A percentile compares a stretch with the other conserved stretches of the same genome.
phyloP scores from a whole-genome alignment of 1,140 invertebrate genomes.

The Euwallacea fornicatus region DNA sequence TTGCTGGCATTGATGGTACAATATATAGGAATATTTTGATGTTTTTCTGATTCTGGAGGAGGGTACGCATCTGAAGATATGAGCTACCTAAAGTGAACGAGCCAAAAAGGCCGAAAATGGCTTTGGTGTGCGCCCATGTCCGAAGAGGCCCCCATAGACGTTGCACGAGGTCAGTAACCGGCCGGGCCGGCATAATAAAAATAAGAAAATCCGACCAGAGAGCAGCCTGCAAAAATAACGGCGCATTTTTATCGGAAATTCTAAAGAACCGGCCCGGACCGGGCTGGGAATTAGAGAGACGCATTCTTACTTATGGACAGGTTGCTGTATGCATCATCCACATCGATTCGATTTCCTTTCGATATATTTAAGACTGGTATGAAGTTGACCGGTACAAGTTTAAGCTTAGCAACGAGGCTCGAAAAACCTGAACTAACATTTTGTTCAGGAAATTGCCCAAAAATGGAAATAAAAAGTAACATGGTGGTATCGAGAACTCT shows the following conservation, averaged over 20 bases:
- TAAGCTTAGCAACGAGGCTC: no score
- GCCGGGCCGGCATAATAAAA: slow-evolving; percentile 48
- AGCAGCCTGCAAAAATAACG: slow-evolving; percentile 52
- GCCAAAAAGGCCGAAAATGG: slow-evolving; percentile 25
- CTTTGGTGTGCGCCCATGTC: slow-evolving; percentile 37
- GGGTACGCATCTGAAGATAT: no score
- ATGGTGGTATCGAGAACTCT: no score
- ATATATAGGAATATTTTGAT: no score
- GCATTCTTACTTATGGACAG: slow-evolving; percentile 43
- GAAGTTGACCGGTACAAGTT: no score
- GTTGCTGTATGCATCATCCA: slow-evolving; percentile 25
- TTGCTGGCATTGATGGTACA: no score
- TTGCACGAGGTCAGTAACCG: slow-evolving; percentile 52
- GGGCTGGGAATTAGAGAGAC: slow-evolving; percentile 46
- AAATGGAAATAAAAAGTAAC: no score
- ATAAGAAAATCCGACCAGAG: slow-evolving; percentile 51
- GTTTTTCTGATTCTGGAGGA: no score
- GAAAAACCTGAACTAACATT: no score
- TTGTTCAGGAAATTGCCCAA: no score
- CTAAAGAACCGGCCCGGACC: slow-evolving; percentile 49
- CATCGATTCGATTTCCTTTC: no score
- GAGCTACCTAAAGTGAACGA: neutral
- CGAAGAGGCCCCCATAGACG: slow-evolving; percentile 44
- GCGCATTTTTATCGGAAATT: slow-evolving; percentile 53
- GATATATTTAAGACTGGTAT: no score